Base-by-base conservation (phyloP, 2,797 vertebrate species). In the Molothrus aeneus region DNA sequence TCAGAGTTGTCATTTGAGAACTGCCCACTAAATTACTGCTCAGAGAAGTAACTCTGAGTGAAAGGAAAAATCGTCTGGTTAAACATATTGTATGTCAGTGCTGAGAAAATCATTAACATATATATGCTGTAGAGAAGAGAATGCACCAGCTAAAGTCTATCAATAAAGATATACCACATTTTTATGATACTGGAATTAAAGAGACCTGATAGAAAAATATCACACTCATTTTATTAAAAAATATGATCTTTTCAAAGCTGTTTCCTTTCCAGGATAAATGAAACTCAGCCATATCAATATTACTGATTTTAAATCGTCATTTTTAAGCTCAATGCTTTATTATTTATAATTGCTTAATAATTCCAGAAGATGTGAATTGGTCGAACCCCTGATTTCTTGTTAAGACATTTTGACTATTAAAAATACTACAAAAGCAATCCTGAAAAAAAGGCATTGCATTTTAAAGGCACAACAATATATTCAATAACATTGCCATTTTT, bases 311-410 rank as follows among this genome's bases (percentile, higher is more conserved):
- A 87, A 94, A 93, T 87, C 51, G 61, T 89, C 38, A 17, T 93
- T 92, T 92, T 94, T 69, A 88, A 89, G 65, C 69, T 93, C 68
- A 78, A 25, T 80, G 72, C 61, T 94, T 96, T 94, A 95, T 88
- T 92, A 92, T 92, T 95, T 94, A 92, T 95, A 96, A 95, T 97
- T 97, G 96, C 92, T 92, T 94, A 95, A 83, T 93, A 95, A 91
- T 92, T 92, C 79, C 69, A 90, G 78, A 59, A 86, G 63, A 85
- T 50, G 21, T 66, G 64, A 80, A 87, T 87, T 87, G 65, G 72
- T 80, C 69, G 57, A 80, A 53, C n/a, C 10, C 29, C 53, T 43
- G 57, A 82, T 83, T 90, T 85, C 79, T 87, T 69, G 17, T 56
- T 65, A 92, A 92, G 51, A 15, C 83, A 48, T 87, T 89, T 14